Percentiles rank a stretch among this genome's conserved stretches.
Evolutionary conservation across 2,113 vertebrate genomes (phyloP).

Genomic region (Lamprotornis superbus): DNA sequence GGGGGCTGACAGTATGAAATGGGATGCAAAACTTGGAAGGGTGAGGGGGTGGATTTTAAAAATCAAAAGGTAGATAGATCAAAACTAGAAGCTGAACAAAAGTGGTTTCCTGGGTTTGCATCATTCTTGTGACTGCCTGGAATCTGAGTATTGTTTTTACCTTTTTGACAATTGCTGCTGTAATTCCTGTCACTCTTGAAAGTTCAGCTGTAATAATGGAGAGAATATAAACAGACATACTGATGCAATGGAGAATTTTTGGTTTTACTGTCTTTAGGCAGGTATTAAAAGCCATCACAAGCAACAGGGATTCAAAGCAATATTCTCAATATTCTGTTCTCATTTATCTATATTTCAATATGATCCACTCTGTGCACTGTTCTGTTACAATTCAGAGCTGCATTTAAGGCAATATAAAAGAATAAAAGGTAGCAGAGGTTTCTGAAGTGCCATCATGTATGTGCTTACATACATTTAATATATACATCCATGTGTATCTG

Average conservation of each 20-base stretch:
- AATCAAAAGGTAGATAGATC: background rate
- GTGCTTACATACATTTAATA: background rate
- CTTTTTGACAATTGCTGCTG: background rate
- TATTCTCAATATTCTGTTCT: background rate
- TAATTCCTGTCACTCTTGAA: background rate
- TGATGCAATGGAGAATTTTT: background rate
- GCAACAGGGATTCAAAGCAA: background rate
- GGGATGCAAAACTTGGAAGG: background rate
- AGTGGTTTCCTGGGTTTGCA: constrained; percentile 8
- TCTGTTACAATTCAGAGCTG: background rate
- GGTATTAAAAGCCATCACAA: background rate
- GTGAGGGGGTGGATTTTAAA: background rate
- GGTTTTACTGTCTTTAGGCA: background rate
- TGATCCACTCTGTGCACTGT: background rate
- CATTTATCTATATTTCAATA: background rate
- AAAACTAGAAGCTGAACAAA: background rate
- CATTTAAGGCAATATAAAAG: background rate
- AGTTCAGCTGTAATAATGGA: background rate
- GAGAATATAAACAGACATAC: background rate
- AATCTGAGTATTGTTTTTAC: background rate
- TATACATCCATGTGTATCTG: background rate
- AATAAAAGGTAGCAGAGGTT: background rate
- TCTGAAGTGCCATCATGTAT: background rate
- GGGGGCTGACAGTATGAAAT: background rate
- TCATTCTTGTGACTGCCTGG: background rate